Evolutionary conservation across 30 jellyfish, hydroid and myxozoan species (phyloP), one percentile per base, ranked within the genome.

Genomic region (Chironex yamaguchii): DNA sequence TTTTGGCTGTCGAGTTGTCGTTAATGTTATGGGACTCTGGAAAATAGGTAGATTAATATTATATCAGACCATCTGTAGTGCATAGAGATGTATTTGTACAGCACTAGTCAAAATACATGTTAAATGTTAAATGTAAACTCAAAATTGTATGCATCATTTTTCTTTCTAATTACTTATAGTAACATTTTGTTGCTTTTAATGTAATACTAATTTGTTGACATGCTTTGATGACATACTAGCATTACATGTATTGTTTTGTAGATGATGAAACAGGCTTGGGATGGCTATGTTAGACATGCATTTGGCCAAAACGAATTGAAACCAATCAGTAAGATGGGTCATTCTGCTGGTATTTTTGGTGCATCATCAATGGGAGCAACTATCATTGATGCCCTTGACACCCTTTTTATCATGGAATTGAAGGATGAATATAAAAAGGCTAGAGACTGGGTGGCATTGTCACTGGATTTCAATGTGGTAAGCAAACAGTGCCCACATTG

Each of bases 211-310:
- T n/a, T 48, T 11, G n/a, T 11, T n/a, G 62, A 12, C 62, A 48
- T 11, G n/a, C n/a, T n/a, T n/a, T n/a, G 62, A 9, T 29, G 23
- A 58, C 30, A 23, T 6, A 22, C 21, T 66, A 66, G 3, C 30
- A 24, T 25, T 4, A 24, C 36, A 22, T 52, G 0, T 90, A 12
- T 52, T 73, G 3, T 12, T 29, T 62, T 81, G 23, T 79, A 94
- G 99, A 94, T 94, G 97, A 94, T 94, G 99, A 85, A 89, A 64
- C 63, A 86, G 30, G 97, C 99, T 9, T 94, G 99, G 99, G 97
- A 85, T 89, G 99, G 99, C 62, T 94, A 94, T 58, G 97, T 52
- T 1, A 48, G 80, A 26, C 89, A 89, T 84, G 99, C 99, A 14
- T 58, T 94, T 77, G 99, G 99, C 3, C 88, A 89, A 36, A 94